Evolutionary conservation across 1,140 invertebrate species (phyloP).

Genomic region (Platorchestia sp.): DNA sequence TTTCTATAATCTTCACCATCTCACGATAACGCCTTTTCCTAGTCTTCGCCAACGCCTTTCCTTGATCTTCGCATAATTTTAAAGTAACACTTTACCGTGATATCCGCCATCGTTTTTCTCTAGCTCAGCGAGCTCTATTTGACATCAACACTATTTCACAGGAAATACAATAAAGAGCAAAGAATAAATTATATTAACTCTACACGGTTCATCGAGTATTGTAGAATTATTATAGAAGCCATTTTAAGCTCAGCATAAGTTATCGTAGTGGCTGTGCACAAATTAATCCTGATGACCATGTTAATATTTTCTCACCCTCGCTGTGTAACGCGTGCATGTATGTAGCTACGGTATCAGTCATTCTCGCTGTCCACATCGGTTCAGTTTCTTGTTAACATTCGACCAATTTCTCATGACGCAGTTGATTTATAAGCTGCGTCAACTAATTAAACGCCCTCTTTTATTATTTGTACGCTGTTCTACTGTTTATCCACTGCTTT

Average conservation of each 20-base stretch:
- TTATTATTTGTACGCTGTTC: too few relatives aligned
- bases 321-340: not conserved
- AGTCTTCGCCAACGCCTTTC: too few relatives aligned
- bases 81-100: not conserved
- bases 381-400: not conserved
- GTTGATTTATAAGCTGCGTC: too few relatives aligned
- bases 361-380: not conserved
- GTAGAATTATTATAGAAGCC: not conserved
- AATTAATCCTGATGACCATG: not conserved
- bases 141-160: not conserved
- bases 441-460: too few relatives aligned
- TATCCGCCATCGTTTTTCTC: too few relatives aligned
- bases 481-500: too few relatives aligned
- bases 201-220: too few relatives aligned
- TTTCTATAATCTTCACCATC: not conserved
- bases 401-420: not conserved
- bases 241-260: not conserved
- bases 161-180: too few relatives aligned
- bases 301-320: not conserved
- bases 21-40: not conserved
- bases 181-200: too few relatives aligned
- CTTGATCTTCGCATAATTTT: not conserved
- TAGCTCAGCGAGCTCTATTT: not conserved
- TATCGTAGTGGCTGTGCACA: not conserved
- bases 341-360: not conserved